Conservation (phyloP, 2,888 invertebrate species). For the Trichogramma evanescens region DNA sequence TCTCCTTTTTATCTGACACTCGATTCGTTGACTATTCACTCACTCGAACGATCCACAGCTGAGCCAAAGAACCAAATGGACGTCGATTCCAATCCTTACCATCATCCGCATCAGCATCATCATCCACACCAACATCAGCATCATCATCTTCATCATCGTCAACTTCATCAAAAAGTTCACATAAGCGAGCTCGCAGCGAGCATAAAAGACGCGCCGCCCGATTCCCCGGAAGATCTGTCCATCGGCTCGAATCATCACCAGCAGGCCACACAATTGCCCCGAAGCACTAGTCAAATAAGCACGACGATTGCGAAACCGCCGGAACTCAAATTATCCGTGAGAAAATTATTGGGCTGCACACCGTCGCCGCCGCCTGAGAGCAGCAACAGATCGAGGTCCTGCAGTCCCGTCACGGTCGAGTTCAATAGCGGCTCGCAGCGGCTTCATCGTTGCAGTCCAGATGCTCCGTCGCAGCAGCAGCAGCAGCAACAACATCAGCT, state of each 20-base stretch:
- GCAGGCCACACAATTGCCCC: constrained; percentile 13
- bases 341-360: constrained; percentile 39
- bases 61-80: too few relatives aligned
- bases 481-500: constrained; percentile 5
- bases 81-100: too few relatives aligned
- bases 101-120: too few relatives aligned
- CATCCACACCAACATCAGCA: background rate
- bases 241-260: constrained; percentile 22
- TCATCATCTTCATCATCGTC: background rate
- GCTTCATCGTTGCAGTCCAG: background rate
- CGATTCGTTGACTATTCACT: too few relatives aligned
- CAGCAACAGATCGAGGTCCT: constrained; percentile 16
- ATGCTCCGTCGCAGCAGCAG: too few relatives aligned
- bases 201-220: constrained; percentile 30
- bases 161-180: constrained; percentile 1
- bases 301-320: constrained; percentile 31
- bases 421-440: background rate
- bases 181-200: constrained; percentile 3
- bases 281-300: background rate
- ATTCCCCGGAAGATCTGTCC: constrained; percentile 39
- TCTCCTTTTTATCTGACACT: too few relatives aligned
- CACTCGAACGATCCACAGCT: too few relatives aligned
- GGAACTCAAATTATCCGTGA: constrained; percentile 40
- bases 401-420: constrained; percentile 17
- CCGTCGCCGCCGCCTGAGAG: constrained; percentile 37